phyloP scores from a whole-genome alignment of 2,888 invertebrate species.

The Microchrysa polita region DNA sequence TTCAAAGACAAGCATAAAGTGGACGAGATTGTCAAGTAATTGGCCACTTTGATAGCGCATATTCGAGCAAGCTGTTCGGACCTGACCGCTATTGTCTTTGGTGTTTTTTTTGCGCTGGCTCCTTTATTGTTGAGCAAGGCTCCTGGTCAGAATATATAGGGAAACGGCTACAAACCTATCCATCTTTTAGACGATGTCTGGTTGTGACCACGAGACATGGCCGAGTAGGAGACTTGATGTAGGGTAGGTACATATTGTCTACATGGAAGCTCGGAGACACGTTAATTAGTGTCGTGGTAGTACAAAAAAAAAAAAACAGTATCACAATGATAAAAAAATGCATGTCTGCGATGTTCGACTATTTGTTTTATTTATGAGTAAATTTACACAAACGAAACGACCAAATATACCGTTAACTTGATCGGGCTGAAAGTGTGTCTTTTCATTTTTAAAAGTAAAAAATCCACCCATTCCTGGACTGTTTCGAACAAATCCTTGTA shows the following conservation, averaged over 20 bases:
- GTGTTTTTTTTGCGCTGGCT: background rate
- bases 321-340: conserved; percentile 18
- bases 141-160: background rate
- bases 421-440: too few relatives aligned
- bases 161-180: conserved; percentile 29
- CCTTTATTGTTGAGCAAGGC: background rate
- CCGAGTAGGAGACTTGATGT: background rate
- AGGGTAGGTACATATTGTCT: background rate
- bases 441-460: too few relatives aligned
- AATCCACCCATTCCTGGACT: too few relatives aligned
- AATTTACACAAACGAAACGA: too few relatives aligned
- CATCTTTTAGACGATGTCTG: conserved; percentile 2
- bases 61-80: conserved; percentile 28
- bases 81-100: background rate
- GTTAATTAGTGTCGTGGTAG: conserved; percentile 31
- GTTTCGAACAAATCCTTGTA: too few relatives aligned
- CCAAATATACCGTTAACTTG: too few relatives aligned
- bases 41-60: conserved; percentile 42
- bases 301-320: conserved; percentile 16
- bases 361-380: too few relatives aligned
- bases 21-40: conserved; percentile 38
- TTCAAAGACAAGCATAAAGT: conserved; percentile 2
- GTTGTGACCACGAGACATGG: background rate
- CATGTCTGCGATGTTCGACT: conserved; percentile 18
- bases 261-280: conserved; percentile 27